These are phyloP conservation scores for Poecilia gillii DNA, from an alignment of 2,797 vertebrate species.

Conservation along the genomic window DNA sequence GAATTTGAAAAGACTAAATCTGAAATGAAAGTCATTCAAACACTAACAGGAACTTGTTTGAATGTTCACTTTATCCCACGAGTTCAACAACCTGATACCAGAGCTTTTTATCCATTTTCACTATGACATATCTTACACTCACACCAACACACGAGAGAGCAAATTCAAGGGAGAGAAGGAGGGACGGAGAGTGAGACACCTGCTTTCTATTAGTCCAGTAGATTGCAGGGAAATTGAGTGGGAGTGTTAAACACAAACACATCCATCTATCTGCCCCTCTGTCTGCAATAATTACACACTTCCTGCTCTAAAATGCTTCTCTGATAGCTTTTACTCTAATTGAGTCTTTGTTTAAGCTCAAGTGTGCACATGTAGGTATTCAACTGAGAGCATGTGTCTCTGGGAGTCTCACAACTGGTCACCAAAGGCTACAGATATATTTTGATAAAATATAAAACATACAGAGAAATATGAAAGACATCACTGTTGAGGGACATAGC, in stretches of 20 bases:
- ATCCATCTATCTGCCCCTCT: conserved; percentile 72
- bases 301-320: conserved; percentile 69
- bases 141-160: conserved; percentile 12
- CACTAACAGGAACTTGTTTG: conserved; percentile 23
- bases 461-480: conserved; percentile 17
- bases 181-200: conserved; percentile 48
- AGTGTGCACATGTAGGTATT: conserved; percentile 20
- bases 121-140: conserved; percentile 22
- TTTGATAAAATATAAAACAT: conserved; percentile 15
- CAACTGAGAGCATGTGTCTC: conserved; percentile 6
- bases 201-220: conserved; percentile 77
- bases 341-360: conserved; percentile 51
- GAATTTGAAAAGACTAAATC: conserved; percentile 7
- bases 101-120: conserved; percentile 20
- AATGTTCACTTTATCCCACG: conserved; percentile 32
- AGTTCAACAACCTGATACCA: conserved; percentile 29
- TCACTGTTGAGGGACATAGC: not conserved
- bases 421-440: conserved; percentile 19
- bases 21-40: conserved; percentile 32
- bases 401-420: conserved; percentile 16
- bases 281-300: conserved; percentile 75
- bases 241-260: conserved; percentile 78
- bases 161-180: not conserved
- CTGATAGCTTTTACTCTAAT: conserved; percentile 62
- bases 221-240: conserved; percentile 75